Percentiles rank a stretch among this genome's conserved stretches.
Evolutionary conservation across 1,140 invertebrate genomes (phyloP).

Genomic region (Eumeta japonica): DNA sequence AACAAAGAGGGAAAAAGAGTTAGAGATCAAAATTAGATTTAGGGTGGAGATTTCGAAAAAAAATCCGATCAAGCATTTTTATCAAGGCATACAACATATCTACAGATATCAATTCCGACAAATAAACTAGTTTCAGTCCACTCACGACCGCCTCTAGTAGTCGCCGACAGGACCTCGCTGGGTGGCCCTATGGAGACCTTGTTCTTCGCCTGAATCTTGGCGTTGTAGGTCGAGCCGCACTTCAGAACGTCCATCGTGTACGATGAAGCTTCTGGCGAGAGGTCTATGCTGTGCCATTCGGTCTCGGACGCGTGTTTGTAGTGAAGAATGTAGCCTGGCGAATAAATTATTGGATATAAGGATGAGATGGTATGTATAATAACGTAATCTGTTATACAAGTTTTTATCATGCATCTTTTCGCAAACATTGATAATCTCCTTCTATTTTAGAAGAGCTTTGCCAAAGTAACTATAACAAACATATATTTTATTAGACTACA

Average conservation of each 20-base stretch:
- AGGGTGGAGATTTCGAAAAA: too few relatives aligned
- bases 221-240: slow-evolving; percentile 70
- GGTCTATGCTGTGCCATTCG: slow-evolving; percentile 65
- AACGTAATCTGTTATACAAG: neutral
- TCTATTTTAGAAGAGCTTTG: too few relatives aligned
- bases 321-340: slow-evolving; percentile 64
- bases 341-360: slow-evolving; percentile 3
- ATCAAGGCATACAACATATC: neutral
- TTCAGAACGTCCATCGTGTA: slow-evolving; percentile 70
- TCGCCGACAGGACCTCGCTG: slow-evolving; percentile 64
- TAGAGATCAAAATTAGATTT: too few relatives aligned
- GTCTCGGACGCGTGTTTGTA: slow-evolving; percentile 63
- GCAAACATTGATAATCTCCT: neutral
- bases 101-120: too few relatives aligned
- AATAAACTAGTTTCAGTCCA: too few relatives aligned
- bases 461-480: too few relatives aligned
- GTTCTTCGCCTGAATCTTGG: slow-evolving; percentile 70
- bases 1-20: too few relatives aligned
- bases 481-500: too few relatives aligned
- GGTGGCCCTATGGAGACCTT: slow-evolving; percentile 69
- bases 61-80: too few relatives aligned
- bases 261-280: slow-evolving; percentile 66
- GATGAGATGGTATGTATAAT: neutral
- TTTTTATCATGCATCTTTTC: too few relatives aligned
- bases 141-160: slow-evolving; percentile 63